Evolutionary conservation across 2,113 vertebrate genomes (phyloP).

Genomic region (Engraulis encrasicolus): DNA sequence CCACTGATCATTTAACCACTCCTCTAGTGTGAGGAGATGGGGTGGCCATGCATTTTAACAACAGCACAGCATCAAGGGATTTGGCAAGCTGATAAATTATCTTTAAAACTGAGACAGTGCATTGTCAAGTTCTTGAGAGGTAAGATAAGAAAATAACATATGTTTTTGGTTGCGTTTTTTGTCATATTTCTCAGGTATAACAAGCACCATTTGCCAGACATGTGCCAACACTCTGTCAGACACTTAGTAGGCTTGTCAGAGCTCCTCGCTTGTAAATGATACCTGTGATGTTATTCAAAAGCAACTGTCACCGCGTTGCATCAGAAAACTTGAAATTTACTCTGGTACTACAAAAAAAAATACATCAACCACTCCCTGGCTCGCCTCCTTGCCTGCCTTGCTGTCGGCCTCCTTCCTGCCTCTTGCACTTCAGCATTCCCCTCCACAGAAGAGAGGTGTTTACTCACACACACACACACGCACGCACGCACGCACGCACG

Average conservation of each 20-base stretch:
- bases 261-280: neutral
- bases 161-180: too few relatives aligned
- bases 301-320: neutral
- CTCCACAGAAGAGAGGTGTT: constrained; percentile 19
- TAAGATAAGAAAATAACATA: neutral
- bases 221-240: neutral
- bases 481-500: too few relatives aligned
- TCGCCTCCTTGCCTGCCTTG: neutral
- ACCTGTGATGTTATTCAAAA: neutral
- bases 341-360: neutral
- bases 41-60: neutral
- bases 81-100: neutral
- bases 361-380: neutral
- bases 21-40: neutral
- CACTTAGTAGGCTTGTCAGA: neutral
- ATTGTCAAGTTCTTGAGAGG: neutral
- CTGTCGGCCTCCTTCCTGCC: neutral
- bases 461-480: too few relatives aligned
- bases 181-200: too few relatives aligned
- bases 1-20: neutral
- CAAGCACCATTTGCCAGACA: neutral
- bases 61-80: neutral
- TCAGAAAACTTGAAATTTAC: neutral
- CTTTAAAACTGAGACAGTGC: neutral
- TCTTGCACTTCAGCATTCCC: neutral